These are phyloP conservation scores for Antheraea yamamai DNA, from an alignment of 2,888 invertebrate species.

Conservation along the genomic window DNA sequence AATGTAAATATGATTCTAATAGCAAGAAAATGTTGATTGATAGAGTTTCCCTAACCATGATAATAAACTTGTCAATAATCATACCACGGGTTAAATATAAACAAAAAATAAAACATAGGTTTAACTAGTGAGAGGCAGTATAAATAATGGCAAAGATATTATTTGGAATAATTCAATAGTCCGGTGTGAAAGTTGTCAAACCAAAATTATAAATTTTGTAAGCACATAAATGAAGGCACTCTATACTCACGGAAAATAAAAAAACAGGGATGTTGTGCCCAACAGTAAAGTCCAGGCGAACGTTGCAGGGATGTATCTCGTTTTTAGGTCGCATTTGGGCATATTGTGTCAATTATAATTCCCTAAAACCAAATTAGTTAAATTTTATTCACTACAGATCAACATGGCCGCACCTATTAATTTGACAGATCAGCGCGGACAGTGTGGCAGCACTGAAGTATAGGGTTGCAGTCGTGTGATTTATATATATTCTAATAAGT, in stretches of 20 bases:
- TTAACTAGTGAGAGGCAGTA: conserved; percentile 37
- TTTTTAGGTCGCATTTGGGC: conserved; percentile 98
- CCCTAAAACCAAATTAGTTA: conserved; percentile 73
- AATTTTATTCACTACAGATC: conserved; percentile 80
- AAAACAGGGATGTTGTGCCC: conserved; percentile 96
- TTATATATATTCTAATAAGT: neutral
- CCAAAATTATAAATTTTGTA: conserved; percentile 64
- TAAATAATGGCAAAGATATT: conserved; percentile 61
- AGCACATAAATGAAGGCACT: conserved; percentile 58
- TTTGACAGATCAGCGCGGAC: conserved; percentile 64
- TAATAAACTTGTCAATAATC: conserved; percentile 28
- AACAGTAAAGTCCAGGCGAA: conserved; percentile 98
- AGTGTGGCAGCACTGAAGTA: conserved; percentile 39
- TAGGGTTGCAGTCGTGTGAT: conserved; percentile 21
- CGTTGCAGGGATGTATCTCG: conserved; percentile 98
- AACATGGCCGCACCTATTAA: conserved; percentile 85
- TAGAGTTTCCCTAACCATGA: conserved; percentile 18
- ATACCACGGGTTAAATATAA: conserved; percentile 28
- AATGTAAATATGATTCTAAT: conserved; percentile 42
- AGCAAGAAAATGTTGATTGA: conserved; percentile 33
- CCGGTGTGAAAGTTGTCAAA: conserved; percentile 78
- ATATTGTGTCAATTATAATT: conserved; percentile 84
- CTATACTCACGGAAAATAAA: conserved; percentile 97
- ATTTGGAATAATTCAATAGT: conserved; percentile 70
- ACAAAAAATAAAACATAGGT: neutral